Conservation (phyloP, 2,888 invertebrate species). For the Conus canariensis region DNA sequence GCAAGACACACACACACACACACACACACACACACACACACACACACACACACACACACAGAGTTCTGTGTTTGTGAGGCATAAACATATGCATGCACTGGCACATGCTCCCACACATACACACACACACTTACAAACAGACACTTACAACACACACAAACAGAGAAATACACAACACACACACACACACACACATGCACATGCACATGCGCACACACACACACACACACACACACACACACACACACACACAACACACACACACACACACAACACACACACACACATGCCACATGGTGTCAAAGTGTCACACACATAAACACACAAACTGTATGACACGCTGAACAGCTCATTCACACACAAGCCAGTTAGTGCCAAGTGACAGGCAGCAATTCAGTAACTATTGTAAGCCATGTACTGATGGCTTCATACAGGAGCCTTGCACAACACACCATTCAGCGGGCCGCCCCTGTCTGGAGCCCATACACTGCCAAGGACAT, state of each 20-base stretch:
- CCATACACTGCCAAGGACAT: no score
- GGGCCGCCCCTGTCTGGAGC: no score
- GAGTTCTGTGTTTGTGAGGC: no score
- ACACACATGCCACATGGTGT: background rate
- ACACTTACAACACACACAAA: background rate
- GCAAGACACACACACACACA: no score
- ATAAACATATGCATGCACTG: no score
- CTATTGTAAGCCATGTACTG: no score
- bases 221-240: constrained; percentile 17
- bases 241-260: background rate
- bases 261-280: background rate
- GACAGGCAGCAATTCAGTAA: no score
- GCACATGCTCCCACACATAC: background rate
- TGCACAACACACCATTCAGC: no score
- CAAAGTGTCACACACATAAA: background rate
- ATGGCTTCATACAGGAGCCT: no score
- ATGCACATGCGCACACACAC: background rate
- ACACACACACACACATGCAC: background rate
- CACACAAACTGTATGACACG: background rate
- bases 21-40: constrained; percentile 12
- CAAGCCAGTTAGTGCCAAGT: no score
- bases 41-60: background rate
- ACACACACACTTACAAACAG: constrained; percentile 1
- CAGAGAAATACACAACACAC: background rate
- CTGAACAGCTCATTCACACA: background rate